Conservation (phyloP, 1,140 invertebrate species). For the roundworm (Caenorhabditis elegans) region DNA sequence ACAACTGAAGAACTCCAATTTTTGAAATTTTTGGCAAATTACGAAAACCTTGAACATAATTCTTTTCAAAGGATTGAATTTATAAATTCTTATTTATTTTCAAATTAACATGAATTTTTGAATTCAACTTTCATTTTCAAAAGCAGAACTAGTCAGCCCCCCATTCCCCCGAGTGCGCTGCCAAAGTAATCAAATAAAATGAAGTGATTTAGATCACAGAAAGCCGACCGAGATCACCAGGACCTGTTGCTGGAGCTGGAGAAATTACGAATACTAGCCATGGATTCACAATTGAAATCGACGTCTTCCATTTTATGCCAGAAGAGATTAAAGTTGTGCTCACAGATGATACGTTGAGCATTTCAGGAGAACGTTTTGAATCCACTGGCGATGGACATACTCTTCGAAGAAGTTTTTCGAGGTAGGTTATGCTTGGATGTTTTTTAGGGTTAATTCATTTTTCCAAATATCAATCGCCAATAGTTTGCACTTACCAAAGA, state of each 20-base stretch:
- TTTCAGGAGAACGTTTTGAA: constrained; percentile 49
- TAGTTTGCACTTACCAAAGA: too few species aligned
- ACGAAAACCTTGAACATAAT: too few species aligned
- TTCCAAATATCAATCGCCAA: too few species aligned
- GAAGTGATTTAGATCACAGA: constrained; percentile 28
- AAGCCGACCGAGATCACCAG: constrained; percentile 48
- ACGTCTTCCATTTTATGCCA: constrained; percentile 51
- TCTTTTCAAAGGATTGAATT: too few species aligned
- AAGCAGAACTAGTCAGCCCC: too few species aligned
- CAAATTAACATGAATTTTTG: too few species aligned
- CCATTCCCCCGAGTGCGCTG: too few species aligned
- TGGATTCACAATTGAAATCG: constrained; percentile 55
- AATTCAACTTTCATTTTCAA: too few species aligned
- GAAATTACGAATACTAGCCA: constrained; percentile 55
- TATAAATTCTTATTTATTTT: too few species aligned
- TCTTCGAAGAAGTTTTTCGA: constrained; percentile 44
- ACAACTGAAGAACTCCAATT: too few species aligned
- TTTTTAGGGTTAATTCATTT: too few species aligned
- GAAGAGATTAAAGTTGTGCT: constrained; percentile 53
- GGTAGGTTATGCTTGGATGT: neutral
- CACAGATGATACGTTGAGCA: constrained; percentile 45
- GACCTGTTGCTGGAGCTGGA: constrained; percentile 50
- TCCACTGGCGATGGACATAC: constrained; percentile 44
- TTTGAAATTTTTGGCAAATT: too few species aligned
- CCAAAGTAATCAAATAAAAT: constrained; percentile 24